phyloP scores from a whole-genome alignment of 2,888 invertebrate species.

The Barypeithes pellucidus region DNA sequence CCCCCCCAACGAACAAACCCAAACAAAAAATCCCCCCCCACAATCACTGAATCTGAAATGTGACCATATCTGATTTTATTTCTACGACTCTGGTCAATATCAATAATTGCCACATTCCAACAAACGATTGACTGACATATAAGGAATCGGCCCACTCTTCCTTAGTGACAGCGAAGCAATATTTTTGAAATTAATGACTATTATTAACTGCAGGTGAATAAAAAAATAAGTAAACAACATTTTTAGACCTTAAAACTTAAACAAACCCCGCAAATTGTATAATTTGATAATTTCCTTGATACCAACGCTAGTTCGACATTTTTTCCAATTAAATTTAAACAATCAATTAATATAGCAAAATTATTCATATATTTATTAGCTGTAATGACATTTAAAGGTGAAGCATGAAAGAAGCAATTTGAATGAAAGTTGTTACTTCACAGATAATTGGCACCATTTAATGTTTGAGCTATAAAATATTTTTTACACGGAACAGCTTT shows the following conservation, averaged over 20 bases:
- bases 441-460: not conserved
- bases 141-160: constrained; percentile 25
- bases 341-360: not conserved
- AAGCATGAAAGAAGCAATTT: not conserved
- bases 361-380: not conserved
- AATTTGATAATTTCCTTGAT: constrained; percentile 3
- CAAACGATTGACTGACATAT: constrained; percentile 19
- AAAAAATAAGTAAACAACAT: constrained; percentile 25
- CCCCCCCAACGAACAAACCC: too few relatives aligned
- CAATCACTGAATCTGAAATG: too few relatives aligned
- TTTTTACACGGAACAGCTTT: too few relatives aligned
- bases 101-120: constrained; percentile 24
- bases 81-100: constrained; percentile 20
- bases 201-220: constrained; percentile 22
- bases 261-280: constrained; percentile 17
- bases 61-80: too few relatives aligned
- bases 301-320: constrained; percentile 24
- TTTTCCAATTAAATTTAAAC: not conserved
- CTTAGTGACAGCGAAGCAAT: not conserved
- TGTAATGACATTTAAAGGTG: not conserved
- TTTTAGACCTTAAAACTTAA: constrained; percentile 16
- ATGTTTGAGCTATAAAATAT: not conserved
- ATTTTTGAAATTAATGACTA: constrained; percentile 19
- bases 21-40: too few relatives aligned
- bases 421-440: not conserved